phyloP scores from a whole-genome alignment of 2,797 vertebrate species.

The Furcifer pardalis region DNA sequence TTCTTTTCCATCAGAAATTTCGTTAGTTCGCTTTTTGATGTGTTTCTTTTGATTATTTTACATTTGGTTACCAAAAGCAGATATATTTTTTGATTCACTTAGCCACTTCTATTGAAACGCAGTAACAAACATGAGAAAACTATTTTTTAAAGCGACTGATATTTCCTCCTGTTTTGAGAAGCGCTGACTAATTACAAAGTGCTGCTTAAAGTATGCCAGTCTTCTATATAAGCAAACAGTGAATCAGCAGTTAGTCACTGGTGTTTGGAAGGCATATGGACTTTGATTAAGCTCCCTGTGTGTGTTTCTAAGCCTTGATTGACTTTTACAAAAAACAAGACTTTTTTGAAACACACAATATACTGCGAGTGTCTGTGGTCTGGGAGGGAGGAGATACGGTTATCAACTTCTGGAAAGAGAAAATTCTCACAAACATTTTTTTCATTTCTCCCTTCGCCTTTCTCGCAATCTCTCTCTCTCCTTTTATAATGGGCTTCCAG shows the following conservation, averaged over 20 bases:
- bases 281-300: neutral
- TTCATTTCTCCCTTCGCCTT: neutral
- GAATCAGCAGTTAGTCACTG: slow-evolving; percentile 6
- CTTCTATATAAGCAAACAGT: neutral
- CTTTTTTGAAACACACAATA: neutral
- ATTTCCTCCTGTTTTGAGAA: neutral
- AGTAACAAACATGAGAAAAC: neutral
- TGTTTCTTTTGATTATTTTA: no score
- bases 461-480: neutral
- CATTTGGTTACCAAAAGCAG: neutral
- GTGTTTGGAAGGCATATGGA: neutral
- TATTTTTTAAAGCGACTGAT: neutral
- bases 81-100: neutral
- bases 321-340: neutral
- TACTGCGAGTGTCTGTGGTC: neutral
- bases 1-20: neutral
- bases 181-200: neutral
- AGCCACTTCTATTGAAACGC: neutral
- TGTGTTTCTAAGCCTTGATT: neutral
- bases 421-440: neutral
- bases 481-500: neutral
- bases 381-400: neutral
- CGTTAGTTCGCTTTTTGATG: neutral
- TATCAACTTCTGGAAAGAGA: neutral
- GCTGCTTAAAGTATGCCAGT: neutral